Evolutionary conservation across 2,797 vertebrate genomes (phyloP).

Genomic region (Chaunax sp.): DNA sequence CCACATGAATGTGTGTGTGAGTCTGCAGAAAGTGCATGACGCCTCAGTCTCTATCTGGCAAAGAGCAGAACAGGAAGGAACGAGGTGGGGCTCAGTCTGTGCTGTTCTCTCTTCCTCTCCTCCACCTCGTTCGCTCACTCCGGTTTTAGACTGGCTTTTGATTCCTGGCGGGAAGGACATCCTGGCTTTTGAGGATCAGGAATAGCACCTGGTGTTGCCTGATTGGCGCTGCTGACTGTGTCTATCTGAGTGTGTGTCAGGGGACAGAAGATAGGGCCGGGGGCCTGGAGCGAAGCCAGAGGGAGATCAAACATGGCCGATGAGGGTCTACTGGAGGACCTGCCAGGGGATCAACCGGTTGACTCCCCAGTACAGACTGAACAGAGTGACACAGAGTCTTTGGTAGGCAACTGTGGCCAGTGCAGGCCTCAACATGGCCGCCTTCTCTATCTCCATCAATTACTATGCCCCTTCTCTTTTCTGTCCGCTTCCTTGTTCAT

Average conservation of each 20-base stretch:
- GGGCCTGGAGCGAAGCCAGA: constrained; percentile 35
- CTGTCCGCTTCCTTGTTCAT: constrained; percentile 71
- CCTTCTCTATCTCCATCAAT: constrained; percentile 8
- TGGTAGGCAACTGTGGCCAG: constrained; percentile 61
- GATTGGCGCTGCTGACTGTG: constrained; percentile 40
- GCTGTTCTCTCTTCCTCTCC: constrained; percentile 67
- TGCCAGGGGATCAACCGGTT: constrained; percentile 40
- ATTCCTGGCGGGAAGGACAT: constrained; percentile 71
- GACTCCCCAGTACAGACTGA: constrained; percentile 37
- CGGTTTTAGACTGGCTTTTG: constrained; percentile 54
- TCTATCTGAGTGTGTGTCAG: constrained; percentile 13
- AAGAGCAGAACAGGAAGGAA: constrained; percentile 78
- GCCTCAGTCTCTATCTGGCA: constrained; percentile 68
- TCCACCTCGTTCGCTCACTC: constrained; percentile 59
- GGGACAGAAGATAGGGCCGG: constrained; percentile 10
- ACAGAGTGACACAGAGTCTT: constrained; percentile 60
- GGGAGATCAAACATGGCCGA: constrained; percentile 68
- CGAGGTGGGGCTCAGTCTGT: constrained; percentile 66
- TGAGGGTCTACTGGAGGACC: constrained; percentile 69
- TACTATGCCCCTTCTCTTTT: constrained; percentile 39
- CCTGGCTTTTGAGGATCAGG: constrained; percentile 67
- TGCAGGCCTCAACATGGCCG: constrained; percentile 28
- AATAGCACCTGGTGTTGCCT: constrained; percentile 41
- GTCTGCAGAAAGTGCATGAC: constrained; percentile 65
- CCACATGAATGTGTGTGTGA: constrained; percentile 33